Base-by-base conservation (phyloP, 2,113 vertebrate genomes). In the Megaleporinus macrocephalus region DNA sequence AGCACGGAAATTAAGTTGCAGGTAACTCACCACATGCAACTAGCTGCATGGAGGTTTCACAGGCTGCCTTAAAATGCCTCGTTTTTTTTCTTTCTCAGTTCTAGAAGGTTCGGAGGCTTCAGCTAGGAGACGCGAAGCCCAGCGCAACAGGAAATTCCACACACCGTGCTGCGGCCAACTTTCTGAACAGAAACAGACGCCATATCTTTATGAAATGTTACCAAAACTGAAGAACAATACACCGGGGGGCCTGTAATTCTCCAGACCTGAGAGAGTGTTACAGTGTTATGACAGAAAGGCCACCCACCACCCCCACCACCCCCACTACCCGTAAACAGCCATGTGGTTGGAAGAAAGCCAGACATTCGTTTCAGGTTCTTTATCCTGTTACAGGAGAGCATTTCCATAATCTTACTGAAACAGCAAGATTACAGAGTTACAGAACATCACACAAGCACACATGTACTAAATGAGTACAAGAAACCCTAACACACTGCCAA, bases 131-230 rank as follows among this genome's bases (percentile, higher is more conserved):
- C 26, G 55, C 55, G 4, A 61, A 61, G n/a, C 4, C 1, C 3
- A 30, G 36, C 26, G 53, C 68, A 72, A 49, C 55, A 73, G 78
- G 78, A 80, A 80, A 80, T 80, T 73, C 69, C 79, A 63, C 36
- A 63, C 18, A 7, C 55, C n/a, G 47, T n/a, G 47, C 55, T 22
- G n/a, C 73, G 41, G 57, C 78, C 78, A 72, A 53, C 1, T 73
- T 30, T 49, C 78, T 72, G 36, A 79, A 68, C 68, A 62, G 57
- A 79, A 79, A 79, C 78, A 79, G 66, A 61, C 36, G 26, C 66
- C 22, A 26, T 61, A n/a, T 73, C 71, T 30, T 80, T 72, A 72
- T 62, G 41, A 79, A 71, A 71, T 62, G 15, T 47, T 79, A 44
- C 30, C 13, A 63, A 63, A 62, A 72, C 22, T 30, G 29, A 59